Evolutionary conservation across 2,113 vertebrate species (phyloP), one percentile per base, ranked within the genome.

Genomic region (Urocolius indicus): DNA sequence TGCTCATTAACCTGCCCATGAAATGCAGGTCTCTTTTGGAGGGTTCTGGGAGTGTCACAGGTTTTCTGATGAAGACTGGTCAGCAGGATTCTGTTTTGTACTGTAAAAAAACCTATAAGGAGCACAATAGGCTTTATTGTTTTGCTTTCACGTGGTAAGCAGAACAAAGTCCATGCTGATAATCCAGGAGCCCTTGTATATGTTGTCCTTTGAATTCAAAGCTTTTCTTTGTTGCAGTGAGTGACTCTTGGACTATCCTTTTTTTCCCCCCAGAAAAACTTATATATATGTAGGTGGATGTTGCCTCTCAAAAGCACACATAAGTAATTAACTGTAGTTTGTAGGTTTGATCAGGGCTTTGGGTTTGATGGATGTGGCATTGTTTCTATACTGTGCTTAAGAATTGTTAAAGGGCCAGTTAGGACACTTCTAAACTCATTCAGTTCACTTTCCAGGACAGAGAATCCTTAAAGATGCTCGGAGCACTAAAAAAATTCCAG

Each of bases 301-400:
- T 34, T 13, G 5, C 18, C 9, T 1, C 1, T 5, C 9, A 14
- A 43, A 69, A 18, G 41, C 22, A 59, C 48, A 23, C 0, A 0
- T 13, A 46, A 49, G 7, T 18, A 63, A 41, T 55, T 65, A 58
- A 24, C 10, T 62, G 3, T 54, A 79, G 61, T 10, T 58, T 75
- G 26, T 17, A 84, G 43, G n/a, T 57, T 78, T 96, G 76, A n/a
- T 1, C 74, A 20, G 18, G 9, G 7, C 4, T 43, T 9, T 14
- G 29, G 4, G 13, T 32, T 30, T 45, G 58, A 16, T 32, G 32
- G 30, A 2, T 14, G 6, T 51, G 41, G 12, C 11, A 16, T 30
- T 87, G 43, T 90, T 93, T 87, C 30, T 11, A 2, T 77, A 8
- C 11, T 3, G 2, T 63, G n/a, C 36, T 49, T 41, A n/a, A 85